These are phyloP conservation scores for Tragelaphus buxtoni DNA, from an alignment of 2,113 vertebrate species.

Conservation along the genomic window DNA sequence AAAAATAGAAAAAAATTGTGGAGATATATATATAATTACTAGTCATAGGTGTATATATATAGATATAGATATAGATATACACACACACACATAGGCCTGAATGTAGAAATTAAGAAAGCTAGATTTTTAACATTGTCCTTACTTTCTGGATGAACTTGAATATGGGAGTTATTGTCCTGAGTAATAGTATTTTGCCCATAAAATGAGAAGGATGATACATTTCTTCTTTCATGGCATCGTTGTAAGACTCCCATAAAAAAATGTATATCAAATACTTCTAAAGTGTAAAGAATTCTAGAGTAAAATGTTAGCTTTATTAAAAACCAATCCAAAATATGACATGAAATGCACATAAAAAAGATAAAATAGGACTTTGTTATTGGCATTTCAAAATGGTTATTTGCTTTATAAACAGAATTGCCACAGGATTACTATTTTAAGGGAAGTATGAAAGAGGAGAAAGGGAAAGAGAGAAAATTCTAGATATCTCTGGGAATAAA, in stretches of 20 bases:
- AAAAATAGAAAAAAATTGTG: not conserved
- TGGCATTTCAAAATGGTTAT: constrained; percentile 31
- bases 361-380: not conserved
- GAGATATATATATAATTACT: not conserved
- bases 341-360: not conserved
- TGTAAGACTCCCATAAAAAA: not conserved
- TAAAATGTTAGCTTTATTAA: not conserved
- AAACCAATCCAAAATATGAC: not conserved
- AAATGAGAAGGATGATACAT: not conserved
- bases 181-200: not conserved
- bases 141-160: not conserved
- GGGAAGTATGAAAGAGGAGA: not conserved
- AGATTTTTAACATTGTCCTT: not conserved
- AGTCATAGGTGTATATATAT: not conserved
- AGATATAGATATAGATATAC: not conserved
- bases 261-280: not conserved
- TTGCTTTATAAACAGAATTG: constrained; percentile 26
- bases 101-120: not conserved
- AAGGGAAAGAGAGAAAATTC: not conserved
- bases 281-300: not conserved
- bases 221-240: not conserved
- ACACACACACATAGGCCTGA: not conserved
- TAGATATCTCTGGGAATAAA: not conserved
- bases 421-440: not conserved
- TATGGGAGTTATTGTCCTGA: not conserved